Base-by-base conservation (phyloP, 2,113 vertebrate genomes). In the Prionailurus viverrinus region DNA sequence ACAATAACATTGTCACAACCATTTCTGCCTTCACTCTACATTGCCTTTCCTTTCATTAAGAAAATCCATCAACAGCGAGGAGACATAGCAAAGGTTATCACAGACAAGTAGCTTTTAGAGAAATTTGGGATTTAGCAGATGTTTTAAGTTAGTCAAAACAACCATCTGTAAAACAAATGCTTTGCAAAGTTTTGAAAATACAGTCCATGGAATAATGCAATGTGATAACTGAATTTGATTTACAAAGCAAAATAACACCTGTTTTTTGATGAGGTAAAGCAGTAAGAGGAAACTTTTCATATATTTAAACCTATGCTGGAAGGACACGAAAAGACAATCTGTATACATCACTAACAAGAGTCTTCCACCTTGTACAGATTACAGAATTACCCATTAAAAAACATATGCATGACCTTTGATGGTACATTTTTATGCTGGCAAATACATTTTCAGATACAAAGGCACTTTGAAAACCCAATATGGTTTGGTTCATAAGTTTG, bases 401-500 rank as follows among this genome's bases (percentile, higher is more conserved):
- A 98, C 97, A 83, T 89, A 94, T 5, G 76, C 29, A 78, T 78
- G 90, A 96, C 97, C 95, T 97, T 94, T 83, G 97, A 98, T 98
- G 97, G 96, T 98, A 96, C 71, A 25, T 86, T 95, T 97, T 98
- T 98, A 97, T 98, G 98, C 98, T 99, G 98, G 99, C 98, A 98
- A 98, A 99, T 96, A 98, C 95, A 94, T 97, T 97, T 98, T 96
- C 95, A 94, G 97, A 98, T 98, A 98, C 95, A 98, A 99, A 99
- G 99, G 99, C 99, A 99, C 99, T 99, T 99, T 98, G 98, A 99
- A 99, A 99, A 99, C 98, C 98, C 98, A 99, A 99, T 98, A 99
- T 98, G 99, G 99, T 99, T 99, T 98, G 98, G 98, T 98, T 99
- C 97, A 88, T 98, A 99, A 99, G 98, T 99, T 99, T 99, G 99